A percentile compares a stretch with the other conserved stretches of the same genome.
phyloP scores from a whole-genome alignment of 2,113 vertebrate genomes.

The Sus scrofa region T2T-Sscrofa CM000812.6:79223501-79224000 shows the following conservation, averaged over 20 bases:
- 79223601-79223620: not conserved
- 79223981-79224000: not conserved
- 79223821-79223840: not conserved
- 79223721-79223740: not conserved
- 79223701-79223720: not conserved
- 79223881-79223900: not conserved
- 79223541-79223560: conserved; percentile 42
- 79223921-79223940: not conserved
- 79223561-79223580: not conserved
- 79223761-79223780: not conserved
- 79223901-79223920: not conserved
- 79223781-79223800: conserved; percentile 50
- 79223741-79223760: not conserved
- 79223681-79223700: not conserved
- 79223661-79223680: conserved; percentile 34
- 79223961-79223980: not conserved
- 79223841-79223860: not conserved
- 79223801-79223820: conserved; percentile 6
- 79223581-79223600: conserved; percentile 46
- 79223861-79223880: not conserved
- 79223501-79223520: conserved; percentile 14
- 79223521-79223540: not conserved
- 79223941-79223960: not conserved
- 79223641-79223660: not conserved
- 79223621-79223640: conserved; percentile 35